These are phyloP conservation scores for Batillaria attramentaria DNA, from an alignment of 1,140 invertebrate genomes.

Conservation along the genomic window DNA sequence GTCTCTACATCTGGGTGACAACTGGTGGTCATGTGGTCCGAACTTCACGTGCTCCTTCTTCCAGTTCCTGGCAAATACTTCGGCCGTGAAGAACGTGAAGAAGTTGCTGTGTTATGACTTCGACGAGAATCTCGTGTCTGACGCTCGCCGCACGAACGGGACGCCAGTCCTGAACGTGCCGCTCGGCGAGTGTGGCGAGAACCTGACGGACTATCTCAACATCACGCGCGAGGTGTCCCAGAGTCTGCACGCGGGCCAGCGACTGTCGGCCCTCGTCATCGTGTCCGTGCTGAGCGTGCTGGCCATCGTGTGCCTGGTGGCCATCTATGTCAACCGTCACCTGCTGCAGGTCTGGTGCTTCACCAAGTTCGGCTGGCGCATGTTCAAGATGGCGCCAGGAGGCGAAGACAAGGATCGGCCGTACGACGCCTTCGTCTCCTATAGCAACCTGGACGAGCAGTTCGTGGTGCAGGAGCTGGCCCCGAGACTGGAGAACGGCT, in stretches of 20 bases:
- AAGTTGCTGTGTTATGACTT: conserved; percentile 35
- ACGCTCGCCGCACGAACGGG: not conserved
- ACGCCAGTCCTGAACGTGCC: conserved; percentile 16
- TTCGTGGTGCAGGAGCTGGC: conserved; percentile 55
- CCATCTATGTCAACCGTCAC: conserved; percentile 44
- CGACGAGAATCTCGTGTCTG: not conserved
- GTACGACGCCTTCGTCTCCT: conserved; percentile 61
- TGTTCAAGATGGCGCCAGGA: conserved; percentile 35
- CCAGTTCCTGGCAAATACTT: conserved; percentile 30
- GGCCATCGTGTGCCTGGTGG: conserved; percentile 22
- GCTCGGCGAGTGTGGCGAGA: conserved; percentile 25
- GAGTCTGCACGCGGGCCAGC: not conserved
- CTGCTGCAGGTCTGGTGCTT: conserved; percentile 55
- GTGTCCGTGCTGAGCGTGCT: conserved; percentile 32
- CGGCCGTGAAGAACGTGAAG: conserved; percentile 29
- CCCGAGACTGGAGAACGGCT: conserved; percentile 53
- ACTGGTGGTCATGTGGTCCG: conserved; percentile 54
- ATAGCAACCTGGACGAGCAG: conserved; percentile 55
- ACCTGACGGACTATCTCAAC: conserved; percentile 32
- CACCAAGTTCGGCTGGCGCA: conserved; percentile 47
- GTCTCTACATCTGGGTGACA: conserved; percentile 41
- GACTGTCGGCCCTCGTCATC: conserved; percentile 35
- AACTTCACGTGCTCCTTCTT: conserved; percentile 40
- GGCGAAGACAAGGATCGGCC: conserved; percentile 37
- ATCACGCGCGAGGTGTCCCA: not conserved